Conservation (phyloP, 2,888 invertebrate species). For the Drosophila atripex region DNA sequence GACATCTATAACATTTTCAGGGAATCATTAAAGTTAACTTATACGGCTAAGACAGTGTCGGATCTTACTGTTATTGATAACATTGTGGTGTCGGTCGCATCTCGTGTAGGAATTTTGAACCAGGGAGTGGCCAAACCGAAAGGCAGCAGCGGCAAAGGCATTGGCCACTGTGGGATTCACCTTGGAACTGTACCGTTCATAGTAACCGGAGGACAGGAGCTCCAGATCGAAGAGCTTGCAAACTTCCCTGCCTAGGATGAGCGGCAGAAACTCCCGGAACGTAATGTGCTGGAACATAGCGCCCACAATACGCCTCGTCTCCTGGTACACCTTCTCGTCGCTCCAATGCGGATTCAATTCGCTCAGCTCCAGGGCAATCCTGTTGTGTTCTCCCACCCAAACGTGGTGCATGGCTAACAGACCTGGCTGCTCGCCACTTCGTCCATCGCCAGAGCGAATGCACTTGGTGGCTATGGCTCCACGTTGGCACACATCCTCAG, state of each 20-base stretch:
- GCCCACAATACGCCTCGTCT: conserved; percentile 91
- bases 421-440: conserved; percentile 92
- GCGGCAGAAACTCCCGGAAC: conserved; percentile 92
- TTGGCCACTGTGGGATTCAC: conserved; percentile 91
- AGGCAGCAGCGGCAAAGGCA: conserved; percentile 92
- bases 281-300: conserved; percentile 94
- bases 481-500: conserved; percentile 89
- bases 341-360: conserved; percentile 93
- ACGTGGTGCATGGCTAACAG: conserved; percentile 83
- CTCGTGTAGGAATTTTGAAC: conserved; percentile 91
- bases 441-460: conserved; percentile 90
- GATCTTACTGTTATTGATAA: conserved; percentile 89
- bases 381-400: conserved; percentile 85
- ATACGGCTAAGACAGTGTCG: fast-evolving
- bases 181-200: conserved; percentile 88
- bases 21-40: not conserved
- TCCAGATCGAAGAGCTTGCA: conserved; percentile 90
- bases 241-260: conserved; percentile 90
- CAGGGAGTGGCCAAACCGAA: conserved; percentile 93
- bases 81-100: conserved; percentile 88
- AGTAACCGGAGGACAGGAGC: conserved; percentile 88
- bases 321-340: conserved; percentile 94
- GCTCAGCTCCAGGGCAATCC: conserved; percentile 89
- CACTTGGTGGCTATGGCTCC: conserved; percentile 90
- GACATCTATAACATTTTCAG: conserved; percentile 86